phyloP scores from a whole-genome alignment of 2,797 vertebrate species.

The Mormyrops boulengeri region DNA sequence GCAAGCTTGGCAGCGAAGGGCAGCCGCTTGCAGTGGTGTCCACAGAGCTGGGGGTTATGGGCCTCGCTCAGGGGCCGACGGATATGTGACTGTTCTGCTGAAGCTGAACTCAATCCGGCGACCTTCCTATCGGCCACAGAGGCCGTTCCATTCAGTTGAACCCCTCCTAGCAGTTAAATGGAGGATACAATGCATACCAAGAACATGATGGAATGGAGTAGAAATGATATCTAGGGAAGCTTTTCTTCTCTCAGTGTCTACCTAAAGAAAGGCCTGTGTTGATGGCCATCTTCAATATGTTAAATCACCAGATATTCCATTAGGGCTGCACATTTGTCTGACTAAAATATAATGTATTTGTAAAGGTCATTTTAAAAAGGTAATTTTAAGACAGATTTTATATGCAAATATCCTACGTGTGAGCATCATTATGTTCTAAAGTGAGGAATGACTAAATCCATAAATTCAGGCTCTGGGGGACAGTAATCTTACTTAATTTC shows the following conservation, averaged over 20 bases:
- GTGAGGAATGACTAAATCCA: neutral
- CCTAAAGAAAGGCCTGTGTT: neutral
- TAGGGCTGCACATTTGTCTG: neutral
- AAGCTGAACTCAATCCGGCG: neutral
- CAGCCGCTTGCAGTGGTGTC: neutral
- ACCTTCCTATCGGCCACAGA: neutral
- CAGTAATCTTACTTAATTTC: neutral
- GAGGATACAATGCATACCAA: slow-evolving; percentile 63
- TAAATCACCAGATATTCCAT: neutral
- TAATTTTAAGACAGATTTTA: neutral
- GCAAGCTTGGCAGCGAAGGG: neutral
- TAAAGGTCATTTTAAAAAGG: neutral
- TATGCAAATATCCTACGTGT: neutral
- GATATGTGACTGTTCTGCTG: neutral
- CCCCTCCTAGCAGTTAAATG: slow-evolving; percentile 43
- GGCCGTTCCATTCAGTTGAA: neutral
- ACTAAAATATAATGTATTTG: neutral
- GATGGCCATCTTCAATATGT: neutral
- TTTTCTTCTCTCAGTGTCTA: neutral
- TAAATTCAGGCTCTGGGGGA: neutral
- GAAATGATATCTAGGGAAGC: neutral
- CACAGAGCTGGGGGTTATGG: neutral
- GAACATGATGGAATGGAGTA: neutral
- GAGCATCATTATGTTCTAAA: neutral
- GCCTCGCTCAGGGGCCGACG: neutral